Conservation (phyloP, 2,113 vertebrate species). For the Sylvilagus bachmani region DNA sequence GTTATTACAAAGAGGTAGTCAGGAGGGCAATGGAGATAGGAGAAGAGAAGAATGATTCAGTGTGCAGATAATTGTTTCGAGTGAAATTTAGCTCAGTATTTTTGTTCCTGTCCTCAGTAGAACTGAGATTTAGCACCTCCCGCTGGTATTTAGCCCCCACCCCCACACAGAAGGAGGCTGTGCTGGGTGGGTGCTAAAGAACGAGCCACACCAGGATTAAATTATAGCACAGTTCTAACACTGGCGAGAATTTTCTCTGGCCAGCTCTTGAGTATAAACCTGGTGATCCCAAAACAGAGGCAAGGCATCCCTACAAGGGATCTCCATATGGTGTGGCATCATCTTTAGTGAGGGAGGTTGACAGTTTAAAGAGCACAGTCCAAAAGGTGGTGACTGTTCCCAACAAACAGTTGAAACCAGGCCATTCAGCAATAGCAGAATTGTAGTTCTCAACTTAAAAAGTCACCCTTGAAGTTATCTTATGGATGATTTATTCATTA, state of each 20-base stretch:
- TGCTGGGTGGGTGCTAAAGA: constrained; percentile 78
- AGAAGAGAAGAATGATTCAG: constrained; percentile 83
- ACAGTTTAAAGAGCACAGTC: background rate
- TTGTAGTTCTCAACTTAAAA: background rate
- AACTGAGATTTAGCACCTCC: constrained; percentile 85
- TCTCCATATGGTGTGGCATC: constrained; percentile 3
- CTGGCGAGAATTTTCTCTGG: constrained; percentile 76
- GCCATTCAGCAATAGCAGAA: background rate
- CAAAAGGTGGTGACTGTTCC: background rate
- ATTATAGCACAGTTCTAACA: constrained; percentile 80
- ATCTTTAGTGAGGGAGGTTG: background rate
- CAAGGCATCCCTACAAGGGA: constrained; percentile 45
- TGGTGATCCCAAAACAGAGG: constrained; percentile 70
- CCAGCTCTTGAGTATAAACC: constrained; percentile 75
- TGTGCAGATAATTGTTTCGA: constrained; percentile 82
- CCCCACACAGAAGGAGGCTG: constrained; percentile 79
- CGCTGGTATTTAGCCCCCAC: constrained; percentile 82
- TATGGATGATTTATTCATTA: constrained; percentile 15
- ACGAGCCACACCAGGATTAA: constrained; percentile 78
- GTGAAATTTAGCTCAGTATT: constrained; percentile 83
- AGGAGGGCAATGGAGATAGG: constrained; percentile 83
- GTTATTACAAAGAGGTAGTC: constrained; percentile 83
- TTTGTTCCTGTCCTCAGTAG: constrained; percentile 84
- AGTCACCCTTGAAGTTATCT: background rate
- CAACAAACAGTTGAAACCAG: background rate